phyloP scores from a whole-genome alignment of 2,888 invertebrate species.

The Polyploca ridens region DNA sequence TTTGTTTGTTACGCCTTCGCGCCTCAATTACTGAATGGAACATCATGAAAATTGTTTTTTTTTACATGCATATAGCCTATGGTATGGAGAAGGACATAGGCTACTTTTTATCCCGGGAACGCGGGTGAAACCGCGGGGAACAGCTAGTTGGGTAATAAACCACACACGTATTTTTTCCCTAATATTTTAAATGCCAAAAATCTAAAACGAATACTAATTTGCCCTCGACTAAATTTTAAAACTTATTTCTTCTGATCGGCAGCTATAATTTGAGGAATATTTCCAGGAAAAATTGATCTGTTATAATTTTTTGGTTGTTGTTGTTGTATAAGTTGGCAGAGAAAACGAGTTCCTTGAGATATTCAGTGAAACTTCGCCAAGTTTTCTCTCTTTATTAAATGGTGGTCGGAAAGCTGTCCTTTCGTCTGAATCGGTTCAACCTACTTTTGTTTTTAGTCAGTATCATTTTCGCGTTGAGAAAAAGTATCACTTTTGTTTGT shows the following conservation, averaged over 20 bases:
- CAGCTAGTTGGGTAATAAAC: no score
- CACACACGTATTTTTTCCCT: no score
- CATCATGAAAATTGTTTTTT: no score
- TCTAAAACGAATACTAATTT: neutral
- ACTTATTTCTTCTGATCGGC: neutral
- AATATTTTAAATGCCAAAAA: neutral
- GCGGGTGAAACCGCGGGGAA: no score
- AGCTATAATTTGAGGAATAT: slow-evolving; percentile 24
- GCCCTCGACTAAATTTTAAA: neutral
- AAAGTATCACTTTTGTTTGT: neutral
- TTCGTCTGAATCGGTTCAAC: slow-evolving; percentile 29
- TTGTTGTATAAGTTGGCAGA: no score
- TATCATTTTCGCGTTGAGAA: slow-evolving; percentile 28
- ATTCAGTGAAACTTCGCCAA: slow-evolving; percentile 17
- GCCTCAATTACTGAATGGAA: no score
- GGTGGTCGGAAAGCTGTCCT: slow-evolving; percentile 23
- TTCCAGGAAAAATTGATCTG: slow-evolving; percentile 28
- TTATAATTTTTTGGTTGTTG: no score
- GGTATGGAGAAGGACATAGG: no score
- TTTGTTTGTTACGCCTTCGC: no score
- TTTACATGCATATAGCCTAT: no score
- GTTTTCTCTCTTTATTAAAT: slow-evolving; percentile 7
- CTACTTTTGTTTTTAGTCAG: slow-evolving; percentile 27
- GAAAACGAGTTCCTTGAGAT: slow-evolving; percentile 24
- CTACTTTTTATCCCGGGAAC: no score